Percentiles rank a stretch among this genome's conserved stretches.
Evolutionary conservation across 35 echinoderm and acorn worm species (phyloP).

Genomic region (Lytechinus pictus): DNA sequence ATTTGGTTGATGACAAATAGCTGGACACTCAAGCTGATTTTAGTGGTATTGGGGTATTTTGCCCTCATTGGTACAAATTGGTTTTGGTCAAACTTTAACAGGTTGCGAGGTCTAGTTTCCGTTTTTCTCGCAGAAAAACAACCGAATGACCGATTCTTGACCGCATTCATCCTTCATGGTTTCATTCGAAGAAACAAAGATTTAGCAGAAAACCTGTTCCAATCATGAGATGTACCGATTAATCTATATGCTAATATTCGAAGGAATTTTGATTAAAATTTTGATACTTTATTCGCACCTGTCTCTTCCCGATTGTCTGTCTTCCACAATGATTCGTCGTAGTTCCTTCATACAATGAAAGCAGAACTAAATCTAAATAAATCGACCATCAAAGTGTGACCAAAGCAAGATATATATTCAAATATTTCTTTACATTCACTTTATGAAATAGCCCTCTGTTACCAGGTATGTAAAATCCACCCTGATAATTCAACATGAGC

Average conservation of each 20-base stretch:
- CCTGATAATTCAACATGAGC: background rate
- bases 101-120: background rate
- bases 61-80: background rate
- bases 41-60: background rate
- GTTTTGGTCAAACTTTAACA: constrained; percentile 13
- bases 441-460: too few species aligned
- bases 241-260: background rate
- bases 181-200: background rate
- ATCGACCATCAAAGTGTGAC: too few species aligned
- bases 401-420: too few species aligned
- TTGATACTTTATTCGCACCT: background rate
- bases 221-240: background rate
- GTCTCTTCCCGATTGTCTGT: background rate
- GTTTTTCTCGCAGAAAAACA: background rate
- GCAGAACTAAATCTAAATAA: too few species aligned
- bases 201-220: background rate
- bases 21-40: background rate
- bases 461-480: background rate
- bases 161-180: background rate
- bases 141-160: background rate
- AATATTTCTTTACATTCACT: too few species aligned
- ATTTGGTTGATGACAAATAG: constrained; percentile 5
- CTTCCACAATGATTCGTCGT: background rate
- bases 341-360: too few species aligned
- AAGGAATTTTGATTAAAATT: background rate